Base-by-base conservation (phyloP, 2,888 invertebrate genomes). In the Baronia brevicornis region DNA sequence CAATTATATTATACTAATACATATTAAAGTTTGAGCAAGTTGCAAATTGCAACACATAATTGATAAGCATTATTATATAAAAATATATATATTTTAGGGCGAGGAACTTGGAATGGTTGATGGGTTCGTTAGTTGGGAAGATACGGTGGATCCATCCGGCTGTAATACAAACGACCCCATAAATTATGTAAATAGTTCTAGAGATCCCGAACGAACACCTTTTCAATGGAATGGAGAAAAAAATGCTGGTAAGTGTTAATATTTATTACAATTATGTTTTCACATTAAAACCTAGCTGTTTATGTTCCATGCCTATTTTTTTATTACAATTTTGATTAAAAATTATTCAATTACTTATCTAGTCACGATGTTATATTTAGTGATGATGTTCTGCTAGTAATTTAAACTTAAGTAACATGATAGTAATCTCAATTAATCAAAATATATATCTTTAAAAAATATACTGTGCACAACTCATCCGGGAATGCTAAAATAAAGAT, bases 61-160 rank as follows among this genome's bases (percentile, higher is more conserved):
- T 13, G 5, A 37, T 17, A 22, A 23, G 2, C 11, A 23, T 25
- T 6, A 3, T 21, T 10, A 26, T 21, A n/a, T 25, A 19, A 10
- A 17, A 31, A 32, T 32, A 13, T 18, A 8, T 28, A 8, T 22
- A 14, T 38, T 31, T 3, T 87, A 94, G 75, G 95, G 95, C 3
- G 95, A 95, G 63, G 95, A 95, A 69, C 87, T 95, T 25, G 95
- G 92, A 1, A 90, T 94, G 89, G 78, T 85, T 1, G 89, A 94
- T 51, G 88, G 87, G 1, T 78, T 79, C 51, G 86, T 91, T 6
- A 87, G 88, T 4, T 91, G 88, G 86, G 82, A 88, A 30, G 88
- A 91, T 28, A 90, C 90, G 0, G 80, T 88, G 0, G 92, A 91
- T 60, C 89, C 90, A 1, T 77, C 86, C 3, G 91, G 90, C 7